These are phyloP conservation scores for Villa cingulata DNA, from an alignment of 2,888 invertebrate species.

Conservation along the genomic window DNA sequence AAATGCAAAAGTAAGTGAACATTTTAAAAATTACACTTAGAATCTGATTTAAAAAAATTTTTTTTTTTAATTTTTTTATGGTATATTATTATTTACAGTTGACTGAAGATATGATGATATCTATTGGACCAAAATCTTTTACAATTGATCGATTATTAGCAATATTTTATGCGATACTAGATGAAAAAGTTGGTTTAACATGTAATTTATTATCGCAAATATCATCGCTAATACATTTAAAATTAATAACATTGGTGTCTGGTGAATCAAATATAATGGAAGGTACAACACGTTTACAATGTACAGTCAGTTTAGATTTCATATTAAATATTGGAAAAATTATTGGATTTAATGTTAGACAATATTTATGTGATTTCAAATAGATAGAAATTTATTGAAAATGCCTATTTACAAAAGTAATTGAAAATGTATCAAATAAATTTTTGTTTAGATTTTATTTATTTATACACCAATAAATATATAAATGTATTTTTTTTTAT, in stretches of 20 bases:
- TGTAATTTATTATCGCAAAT: conserved; percentile 79
- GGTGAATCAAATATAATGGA: conserved; percentile 54
- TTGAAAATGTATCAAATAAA: no score
- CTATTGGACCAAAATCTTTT: conserved; percentile 72
- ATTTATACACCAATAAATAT: no score
- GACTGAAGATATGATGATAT: conserved; percentile 46
- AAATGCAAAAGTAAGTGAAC: conserved; percentile 40
- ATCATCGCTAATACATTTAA: conserved; percentile 71
- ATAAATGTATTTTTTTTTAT: no score
- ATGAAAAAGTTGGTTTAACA: conserved; percentile 70
- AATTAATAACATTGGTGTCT: conserved; percentile 54
- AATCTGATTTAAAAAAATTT: background rate
- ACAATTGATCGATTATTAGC: conserved; percentile 68
- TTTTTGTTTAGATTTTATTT: no score
- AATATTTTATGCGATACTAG: conserved; percentile 79
- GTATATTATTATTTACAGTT: no score
- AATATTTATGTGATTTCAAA: conserved; percentile 53
- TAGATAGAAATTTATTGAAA: no score
- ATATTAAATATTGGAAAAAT: conserved; percentile 62
- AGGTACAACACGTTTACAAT: conserved; percentile 73
- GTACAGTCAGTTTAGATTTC: conserved; percentile 70
- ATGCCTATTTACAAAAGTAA: no score
- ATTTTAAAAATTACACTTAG: background rate
- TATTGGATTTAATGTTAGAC: conserved; percentile 59
- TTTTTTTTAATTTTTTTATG: background rate